Base-by-base conservation (phyloP, 2,888 invertebrate genomes). In the Lamproptera curius region DNA sequence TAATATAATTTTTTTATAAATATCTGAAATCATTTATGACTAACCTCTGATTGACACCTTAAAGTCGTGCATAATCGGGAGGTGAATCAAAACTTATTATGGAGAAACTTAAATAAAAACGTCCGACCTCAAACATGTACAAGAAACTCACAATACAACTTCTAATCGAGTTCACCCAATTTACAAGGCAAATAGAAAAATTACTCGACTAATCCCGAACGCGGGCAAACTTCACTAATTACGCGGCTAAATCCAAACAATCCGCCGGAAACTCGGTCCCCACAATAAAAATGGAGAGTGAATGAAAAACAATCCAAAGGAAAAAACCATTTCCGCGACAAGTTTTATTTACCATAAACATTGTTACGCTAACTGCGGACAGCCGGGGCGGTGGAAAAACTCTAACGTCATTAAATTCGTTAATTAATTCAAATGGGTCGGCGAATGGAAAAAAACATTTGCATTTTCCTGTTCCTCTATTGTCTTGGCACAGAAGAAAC, bases 391-490 rank as follows among this genome's bases (percentile, higher is more conserved):
- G 76, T 75, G 76, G 81, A 81, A 82, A 82, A 86, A 85, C 77
- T 86, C 82, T 65, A 73, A 70, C 73, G 73, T 85, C 85, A 87
- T 87, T 86, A 87, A 79, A 79, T 75, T 72, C 79, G 73, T 84
- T 87, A 87, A 87, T 87, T 87, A 87, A 87, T 86, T 86, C 87
- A 84, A 87, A 87, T 79, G 78, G 81, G 83, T 81, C 84, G 77
- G 78, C 84, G 79, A 73, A n/a, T n/a, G n/a, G n/a, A n/a, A n/a
- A 78, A 76, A 79, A 83, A 76, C 78, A 84, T 85, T 86, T 81
- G 77, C 79, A 78, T 82, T 78, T 58, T 56, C 72, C 71, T 67
- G 70, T 69, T 67, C 73, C 71, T 67, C 69, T 73, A 72, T 74
- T 75, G 70, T 76, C 69, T 67, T 66, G 63, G 59, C 60, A 64